Conservation (phyloP, 2,113 vertebrate species). For the Tamias sibiricus region DNA sequence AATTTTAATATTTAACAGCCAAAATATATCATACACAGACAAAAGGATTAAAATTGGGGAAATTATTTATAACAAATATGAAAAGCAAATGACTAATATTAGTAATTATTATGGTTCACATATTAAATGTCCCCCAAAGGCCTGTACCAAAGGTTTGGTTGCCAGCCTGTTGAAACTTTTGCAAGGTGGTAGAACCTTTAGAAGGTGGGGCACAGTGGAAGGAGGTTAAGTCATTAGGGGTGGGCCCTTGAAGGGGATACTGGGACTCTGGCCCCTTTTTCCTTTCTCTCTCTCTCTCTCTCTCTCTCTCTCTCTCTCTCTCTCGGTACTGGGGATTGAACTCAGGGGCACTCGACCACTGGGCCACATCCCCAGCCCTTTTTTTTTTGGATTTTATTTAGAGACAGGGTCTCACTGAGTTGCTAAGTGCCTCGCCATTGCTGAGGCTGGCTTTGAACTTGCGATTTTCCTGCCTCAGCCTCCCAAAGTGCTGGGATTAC, state of each 20-base stretch:
- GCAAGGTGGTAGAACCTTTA: neutral
- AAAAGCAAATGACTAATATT: constrained; percentile 21
- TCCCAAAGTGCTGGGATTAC: too few species aligned
- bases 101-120: neutral
- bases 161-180: neutral
- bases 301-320: neutral
- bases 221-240: neutral
- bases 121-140: neutral
- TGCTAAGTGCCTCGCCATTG: too few species aligned
- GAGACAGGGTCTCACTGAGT: too few species aligned
- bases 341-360: too few species aligned
- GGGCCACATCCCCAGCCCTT: too few species aligned
- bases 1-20: neutral
- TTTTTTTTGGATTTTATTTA: too few species aligned
- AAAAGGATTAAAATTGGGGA: constrained; percentile 8
- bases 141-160: neutral
- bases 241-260: neutral
- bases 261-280: neutral
- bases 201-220: neutral
- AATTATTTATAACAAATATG: neutral
- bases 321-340: too few species aligned
- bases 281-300: neutral
- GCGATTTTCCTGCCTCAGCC: too few species aligned
- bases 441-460: too few species aligned
- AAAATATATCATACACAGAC: neutral